Base-by-base conservation (phyloP, 2,113 vertebrate species). In the Xiphophorus couchianus region DNA sequence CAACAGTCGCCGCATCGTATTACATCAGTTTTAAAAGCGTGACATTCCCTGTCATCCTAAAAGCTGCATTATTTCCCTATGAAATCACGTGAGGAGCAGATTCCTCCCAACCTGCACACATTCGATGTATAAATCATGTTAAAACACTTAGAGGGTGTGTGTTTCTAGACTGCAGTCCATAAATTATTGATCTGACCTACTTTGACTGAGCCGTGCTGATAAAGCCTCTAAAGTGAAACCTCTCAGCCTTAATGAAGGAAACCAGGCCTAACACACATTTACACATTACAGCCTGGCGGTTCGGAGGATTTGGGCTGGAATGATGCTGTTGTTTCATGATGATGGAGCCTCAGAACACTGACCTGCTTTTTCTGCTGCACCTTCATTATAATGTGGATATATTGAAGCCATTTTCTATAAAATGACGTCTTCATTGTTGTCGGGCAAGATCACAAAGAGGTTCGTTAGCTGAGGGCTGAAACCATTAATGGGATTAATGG, bases 111-210 rank as follows among this genome's bases (percentile, higher is more conserved):
- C 61, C 11, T 42, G 22, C 15, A 22, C 42, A 37, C 68, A 9
- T 28, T 62, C 63, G 62, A 76, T 35, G 60, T 33, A 63, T 11
- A 13, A 44, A 11, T 42, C 28, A 19, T 66, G 66, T 71, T 31
- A 74, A 64, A 69, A 31, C 61, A 39, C 63, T 33, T 19, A 28
- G 33, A 39, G 29, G 29, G 42, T 58, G 48, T 48, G 66, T 39
- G 28, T 22, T 9, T 58, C 31, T 80, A 67, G 48, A 42, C 69
- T 27, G 22, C 64, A 67, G 63, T 19, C 54, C 29, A 69, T 79
- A 69, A 68, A 73, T 75, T 54, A 63, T 62, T 71, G 62, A 71
- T 62, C 67, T 62, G 62, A 82, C 48, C 71, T 77, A 35, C 48
- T 74, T 74, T 71, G 15, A 42, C 61, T 17, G 35, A 33, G 15